Conservation (phyloP, 2,113 vertebrate species). For the human (Homo sapiens) region DNA sequence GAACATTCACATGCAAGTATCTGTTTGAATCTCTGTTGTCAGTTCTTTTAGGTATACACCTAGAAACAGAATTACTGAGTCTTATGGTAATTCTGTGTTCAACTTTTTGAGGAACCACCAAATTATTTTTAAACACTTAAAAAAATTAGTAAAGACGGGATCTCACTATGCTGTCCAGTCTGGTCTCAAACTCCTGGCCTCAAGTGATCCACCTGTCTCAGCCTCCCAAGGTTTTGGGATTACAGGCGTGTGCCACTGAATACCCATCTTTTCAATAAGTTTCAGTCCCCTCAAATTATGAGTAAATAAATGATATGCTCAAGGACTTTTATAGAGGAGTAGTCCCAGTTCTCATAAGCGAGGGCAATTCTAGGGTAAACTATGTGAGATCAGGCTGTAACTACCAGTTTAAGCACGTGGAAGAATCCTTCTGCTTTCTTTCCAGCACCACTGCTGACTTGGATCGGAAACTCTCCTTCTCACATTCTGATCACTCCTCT, state of each 20-base stretch:
- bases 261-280: neutral
- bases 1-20: neutral
- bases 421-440: slow-evolving; percentile 5
- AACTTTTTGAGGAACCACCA: neutral
- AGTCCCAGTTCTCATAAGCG: neutral
- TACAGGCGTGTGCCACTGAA: neutral
- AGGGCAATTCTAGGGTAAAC: neutral
- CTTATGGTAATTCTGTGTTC: neutral
- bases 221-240: too few relatives aligned
- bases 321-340: neutral
- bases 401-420: neutral
- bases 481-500: neutral
- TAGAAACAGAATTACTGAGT: neutral
- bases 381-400: neutral
- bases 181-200: too few relatives aligned
- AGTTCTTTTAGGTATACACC: neutral
- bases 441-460: slow-evolving; percentile 44
- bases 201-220: too few relatives aligned
- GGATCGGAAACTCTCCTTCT: slow-evolving; percentile 23
- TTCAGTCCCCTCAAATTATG: neutral
- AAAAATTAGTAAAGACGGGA: too few relatives aligned
- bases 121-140: neutral
- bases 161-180: too few relatives aligned
- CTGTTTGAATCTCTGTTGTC: neutral
- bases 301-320: neutral